These are phyloP conservation scores for Montifringilla adamsi DNA, from an alignment of 2,113 vertebrate genomes.

Conservation along the genomic window DNA sequence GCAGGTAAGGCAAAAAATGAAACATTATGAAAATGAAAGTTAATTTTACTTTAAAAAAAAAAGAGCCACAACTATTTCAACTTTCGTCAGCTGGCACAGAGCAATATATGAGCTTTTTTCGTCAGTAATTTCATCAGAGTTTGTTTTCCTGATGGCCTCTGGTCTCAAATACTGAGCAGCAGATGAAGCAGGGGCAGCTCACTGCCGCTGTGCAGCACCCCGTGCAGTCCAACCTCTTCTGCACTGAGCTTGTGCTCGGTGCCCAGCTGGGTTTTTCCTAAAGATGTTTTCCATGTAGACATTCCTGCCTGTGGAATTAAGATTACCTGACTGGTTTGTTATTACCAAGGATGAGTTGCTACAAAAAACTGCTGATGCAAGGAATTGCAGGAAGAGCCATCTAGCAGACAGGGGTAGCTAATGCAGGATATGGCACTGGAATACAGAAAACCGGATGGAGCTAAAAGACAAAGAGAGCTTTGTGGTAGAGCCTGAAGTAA, in stretches of 20 bases:
- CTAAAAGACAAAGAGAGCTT: conserved; percentile 7
- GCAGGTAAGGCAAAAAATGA: not conserved
- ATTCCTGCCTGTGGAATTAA: not conserved
- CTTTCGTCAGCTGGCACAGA: not conserved
- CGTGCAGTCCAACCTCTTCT: fast-evolving
- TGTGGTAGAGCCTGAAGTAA: not conserved
- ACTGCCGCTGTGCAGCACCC: not conserved
- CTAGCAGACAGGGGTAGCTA: not conserved
- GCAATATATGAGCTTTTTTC: not conserved
- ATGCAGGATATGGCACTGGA: not conserved
- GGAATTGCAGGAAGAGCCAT: not conserved
- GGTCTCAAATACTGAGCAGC: not conserved
- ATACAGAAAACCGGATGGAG: not conserved
- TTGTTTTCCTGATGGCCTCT: not conserved
- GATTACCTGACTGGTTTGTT: not conserved
- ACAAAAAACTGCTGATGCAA: not conserved
- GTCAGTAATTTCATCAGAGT: not conserved
- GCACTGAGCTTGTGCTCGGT: not conserved
- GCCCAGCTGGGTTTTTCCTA: not conserved
- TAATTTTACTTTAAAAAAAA: not conserved
- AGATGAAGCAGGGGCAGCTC: not conserved
- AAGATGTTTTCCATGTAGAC: not conserved
- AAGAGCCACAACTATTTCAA: not conserved
- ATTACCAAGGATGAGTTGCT: not conserved
- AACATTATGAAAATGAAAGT: not conserved